These are phyloP conservation scores for Pseudorhiza aurosa DNA, from an alignment of 30 jellyfish, hydroid and myxozoan genomes.

Conservation along the genomic window DNA sequence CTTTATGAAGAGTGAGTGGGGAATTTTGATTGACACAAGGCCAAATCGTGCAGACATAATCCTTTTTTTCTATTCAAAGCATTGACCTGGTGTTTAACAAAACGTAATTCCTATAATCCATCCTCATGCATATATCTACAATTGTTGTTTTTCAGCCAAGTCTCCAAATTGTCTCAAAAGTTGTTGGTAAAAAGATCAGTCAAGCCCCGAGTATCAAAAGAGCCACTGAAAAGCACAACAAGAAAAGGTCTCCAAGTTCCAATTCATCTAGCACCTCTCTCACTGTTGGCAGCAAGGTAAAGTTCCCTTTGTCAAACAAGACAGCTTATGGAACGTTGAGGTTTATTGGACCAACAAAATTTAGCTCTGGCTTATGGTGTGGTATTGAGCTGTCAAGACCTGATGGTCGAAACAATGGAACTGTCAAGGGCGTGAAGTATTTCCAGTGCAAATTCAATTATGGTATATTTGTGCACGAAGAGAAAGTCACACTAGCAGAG, in stretches of 20 bases:
- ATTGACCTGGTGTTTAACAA: too few relatives aligned
- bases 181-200: conserved; percentile 45
- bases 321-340: conserved; percentile 52
- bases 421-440: conserved; percentile 87
- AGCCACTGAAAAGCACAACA: neutral
- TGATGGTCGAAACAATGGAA: conserved; percentile 86
- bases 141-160: conserved; percentile 72
- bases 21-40: too few relatives aligned
- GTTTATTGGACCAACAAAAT: conserved; percentile 81
- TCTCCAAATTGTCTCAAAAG: conserved; percentile 55
- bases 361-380: conserved; percentile 90
- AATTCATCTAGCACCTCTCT: neutral
- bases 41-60: too few relatives aligned
- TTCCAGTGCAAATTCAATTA: conserved; percentile 78
- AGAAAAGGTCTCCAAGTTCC: neutral
- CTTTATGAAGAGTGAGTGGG: too few relatives aligned
- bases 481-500: conserved; percentile 54
- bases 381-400: conserved; percentile 77
- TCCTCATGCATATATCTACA: too few relatives aligned
- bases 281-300: conserved; percentile 67
- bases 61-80: too few relatives aligned
- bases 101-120: too few relatives aligned
- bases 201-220: conserved; percentile 11
- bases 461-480: conserved; percentile 89
- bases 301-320: conserved; percentile 65